A percentile compares a stretch with the other conserved stretches of the same genome.
Conservation (phyloP, 2,888 invertebrate genomes). For the Cephus runcator region DNA sequence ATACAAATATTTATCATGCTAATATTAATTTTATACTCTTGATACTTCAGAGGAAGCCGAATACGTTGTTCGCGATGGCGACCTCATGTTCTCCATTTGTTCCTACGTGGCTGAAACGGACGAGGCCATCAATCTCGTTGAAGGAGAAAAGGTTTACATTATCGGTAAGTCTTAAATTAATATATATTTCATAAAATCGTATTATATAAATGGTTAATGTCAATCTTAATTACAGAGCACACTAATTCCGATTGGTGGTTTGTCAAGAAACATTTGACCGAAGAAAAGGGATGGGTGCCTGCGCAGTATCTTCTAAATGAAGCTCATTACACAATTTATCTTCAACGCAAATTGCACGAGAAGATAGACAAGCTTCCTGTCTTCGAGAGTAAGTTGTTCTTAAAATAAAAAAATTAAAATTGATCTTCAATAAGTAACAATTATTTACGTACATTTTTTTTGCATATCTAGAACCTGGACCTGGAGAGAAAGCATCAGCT, state of each 20-base stretch:
- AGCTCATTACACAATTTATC: conserved; percentile 81
- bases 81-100: conserved; percentile 84
- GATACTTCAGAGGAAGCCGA: conserved; percentile 53
- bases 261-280: conserved; percentile 87
- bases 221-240: conserved; percentile 69
- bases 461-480: conserved; percentile 75
- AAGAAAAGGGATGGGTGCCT: conserved; percentile 95
- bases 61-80: conserved; percentile 75
- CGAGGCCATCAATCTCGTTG: conserved; percentile 88
- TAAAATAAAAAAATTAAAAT: neutral
- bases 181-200: neutral
- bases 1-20: conserved; percentile 10
- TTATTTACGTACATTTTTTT: neutral
- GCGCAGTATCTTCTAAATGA: conserved; percentile 89
- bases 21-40: conserved; percentile 9
- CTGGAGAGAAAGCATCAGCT: conserved; percentile 81
- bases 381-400: conserved; percentile 83
- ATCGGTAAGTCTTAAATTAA: conserved; percentile 69
- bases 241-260: conserved; percentile 94
- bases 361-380: conserved; percentile 92
- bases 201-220: conserved; percentile 1
- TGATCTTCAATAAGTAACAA: neutral
- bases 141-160: conserved; percentile 89
- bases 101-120: conserved; percentile 88
- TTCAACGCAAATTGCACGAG: conserved; percentile 89